Percentiles rank a stretch among this genome's conserved stretches.
Conservation (phyloP, 2,113 vertebrate genomes). For the Nyctereutes procyonoides region DNA sequence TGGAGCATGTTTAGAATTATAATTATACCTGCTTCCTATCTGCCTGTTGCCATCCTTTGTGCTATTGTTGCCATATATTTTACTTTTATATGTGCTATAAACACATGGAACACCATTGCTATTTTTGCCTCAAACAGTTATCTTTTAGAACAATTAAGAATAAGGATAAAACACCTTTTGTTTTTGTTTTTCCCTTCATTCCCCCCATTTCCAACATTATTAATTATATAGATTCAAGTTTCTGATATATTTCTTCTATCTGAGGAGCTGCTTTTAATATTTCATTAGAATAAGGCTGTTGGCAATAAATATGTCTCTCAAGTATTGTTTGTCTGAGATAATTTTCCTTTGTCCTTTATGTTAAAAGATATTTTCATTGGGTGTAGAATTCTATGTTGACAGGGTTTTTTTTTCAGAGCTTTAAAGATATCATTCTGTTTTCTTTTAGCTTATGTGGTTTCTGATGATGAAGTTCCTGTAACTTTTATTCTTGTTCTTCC, state of each 20-base stretch:
- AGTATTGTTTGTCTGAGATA: not conserved
- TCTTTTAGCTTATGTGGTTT: not conserved
- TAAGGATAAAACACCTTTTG: not conserved
- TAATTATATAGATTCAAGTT: not conserved
- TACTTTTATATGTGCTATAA: not conserved
- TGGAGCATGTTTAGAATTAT: not conserved
- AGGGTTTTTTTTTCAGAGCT: not conserved
- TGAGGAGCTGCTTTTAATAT: not conserved
- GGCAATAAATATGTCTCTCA: not conserved
- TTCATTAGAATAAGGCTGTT: not conserved
- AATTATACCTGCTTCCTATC: not conserved
- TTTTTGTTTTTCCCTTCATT: not conserved
- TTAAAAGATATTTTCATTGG: not conserved
- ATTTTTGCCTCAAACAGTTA: not conserved
- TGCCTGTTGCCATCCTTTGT: not conserved
- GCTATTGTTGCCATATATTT: not conserved
- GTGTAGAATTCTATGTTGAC: not conserved
- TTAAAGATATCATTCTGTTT: not conserved
- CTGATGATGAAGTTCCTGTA: not conserved
- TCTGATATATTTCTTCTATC: not conserved
- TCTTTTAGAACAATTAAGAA: not conserved
- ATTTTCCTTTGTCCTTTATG: not conserved
- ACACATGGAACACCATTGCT: not conserved
- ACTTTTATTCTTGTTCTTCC: not conserved
- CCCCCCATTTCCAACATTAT: not conserved